A percentile compares a stretch with the other conserved stretches of the same genome.
Evolutionary conservation across 2,797 vertebrate species (phyloP).

Genomic region (Astyanax mexicanus): DNA sequence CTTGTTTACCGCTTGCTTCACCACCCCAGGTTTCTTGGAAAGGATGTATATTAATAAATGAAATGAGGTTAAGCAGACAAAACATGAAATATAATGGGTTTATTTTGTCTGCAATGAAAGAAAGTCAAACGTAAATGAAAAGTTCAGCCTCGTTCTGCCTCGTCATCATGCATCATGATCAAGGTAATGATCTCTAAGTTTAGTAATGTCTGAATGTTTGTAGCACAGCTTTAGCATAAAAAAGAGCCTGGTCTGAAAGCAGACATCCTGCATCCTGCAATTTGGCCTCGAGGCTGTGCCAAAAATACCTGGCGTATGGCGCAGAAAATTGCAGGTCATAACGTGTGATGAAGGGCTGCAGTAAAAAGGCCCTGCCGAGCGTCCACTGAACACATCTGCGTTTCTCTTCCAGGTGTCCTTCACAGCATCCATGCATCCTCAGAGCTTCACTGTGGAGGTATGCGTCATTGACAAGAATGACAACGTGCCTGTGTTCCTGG

Average conservation of each 20-base stretch:
- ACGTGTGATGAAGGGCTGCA: neutral
- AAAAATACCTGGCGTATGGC: conserved; percentile 11
- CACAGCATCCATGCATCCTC: conserved; percentile 71
- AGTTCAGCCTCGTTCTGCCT: no score
- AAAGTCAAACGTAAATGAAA: no score
- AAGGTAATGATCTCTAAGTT: neutral
- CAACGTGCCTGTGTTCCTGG: conserved; percentile 78
- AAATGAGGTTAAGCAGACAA: no score
- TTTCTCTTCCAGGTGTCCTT: conserved; percentile 71
- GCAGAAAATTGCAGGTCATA: conserved; percentile 2
- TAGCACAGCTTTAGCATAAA: neutral
- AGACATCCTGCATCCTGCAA: conserved; percentile 1
- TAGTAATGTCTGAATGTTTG: conserved; percentile 1
- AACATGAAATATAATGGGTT: no score
- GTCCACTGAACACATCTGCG: conserved; percentile 32
- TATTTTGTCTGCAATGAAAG: no score
- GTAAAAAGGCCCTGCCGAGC: conserved; percentile 30
- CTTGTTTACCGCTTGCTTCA: no score
- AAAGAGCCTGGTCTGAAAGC: neutral
- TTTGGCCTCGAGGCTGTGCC: neutral
- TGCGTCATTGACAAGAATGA: conserved; percentile 83
- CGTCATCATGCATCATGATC: neutral
- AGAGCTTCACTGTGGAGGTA: conserved; percentile 77
- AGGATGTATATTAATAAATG: no score
- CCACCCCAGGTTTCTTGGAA: no score